phyloP scores from a whole-genome alignment of 2,797 vertebrate species.

The Phaenicophaeus curvirostris region DNA sequence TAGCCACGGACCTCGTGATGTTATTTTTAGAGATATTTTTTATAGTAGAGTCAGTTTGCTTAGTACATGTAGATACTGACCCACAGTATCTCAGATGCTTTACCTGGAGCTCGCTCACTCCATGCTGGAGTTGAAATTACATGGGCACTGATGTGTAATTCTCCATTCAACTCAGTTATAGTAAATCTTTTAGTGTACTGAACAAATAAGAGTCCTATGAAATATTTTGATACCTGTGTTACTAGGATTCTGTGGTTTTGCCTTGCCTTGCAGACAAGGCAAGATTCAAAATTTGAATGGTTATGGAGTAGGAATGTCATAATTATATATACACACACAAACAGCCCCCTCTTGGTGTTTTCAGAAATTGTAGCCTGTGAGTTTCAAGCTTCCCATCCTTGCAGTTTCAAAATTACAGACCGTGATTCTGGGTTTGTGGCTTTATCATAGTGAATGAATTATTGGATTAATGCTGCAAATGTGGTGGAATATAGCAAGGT shows the following conservation, averaged over 20 bases:
- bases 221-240: background rate
- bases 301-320: background rate
- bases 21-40: background rate
- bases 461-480: background rate
- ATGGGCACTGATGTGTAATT: background rate
- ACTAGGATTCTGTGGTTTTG: background rate
- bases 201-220: background rate
- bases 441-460: background rate
- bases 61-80: background rate
- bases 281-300: background rate
- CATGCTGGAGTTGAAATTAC: background rate
- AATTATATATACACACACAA: background rate
- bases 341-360: background rate
- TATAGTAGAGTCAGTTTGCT: background rate
- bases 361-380: background rate
- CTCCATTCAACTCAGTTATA: background rate
- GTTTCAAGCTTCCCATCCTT: background rate
- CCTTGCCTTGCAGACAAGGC: background rate
- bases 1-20: background rate
- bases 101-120: accelerated
- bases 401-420: background rate
- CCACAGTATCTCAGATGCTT: background rate
- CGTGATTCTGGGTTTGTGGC: background rate
- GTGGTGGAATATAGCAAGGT: background rate
- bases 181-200: background rate